A percentile compares a stretch with the other conserved stretches of the same genome.
Conservation (phyloP, 2,888 invertebrate genomes). For the Cyaniris semiargus region DNA sequence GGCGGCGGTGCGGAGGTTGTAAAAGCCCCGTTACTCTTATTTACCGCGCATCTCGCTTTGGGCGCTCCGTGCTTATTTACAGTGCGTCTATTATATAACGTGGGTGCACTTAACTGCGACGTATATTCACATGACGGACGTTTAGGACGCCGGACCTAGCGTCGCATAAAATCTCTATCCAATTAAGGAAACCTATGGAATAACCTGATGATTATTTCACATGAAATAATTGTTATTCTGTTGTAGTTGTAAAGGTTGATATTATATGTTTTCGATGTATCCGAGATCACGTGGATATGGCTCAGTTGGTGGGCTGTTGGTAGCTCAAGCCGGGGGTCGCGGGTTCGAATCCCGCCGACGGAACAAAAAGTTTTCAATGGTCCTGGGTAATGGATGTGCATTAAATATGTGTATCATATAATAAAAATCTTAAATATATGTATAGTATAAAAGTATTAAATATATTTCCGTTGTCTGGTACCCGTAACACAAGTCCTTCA, state of each 20-base stretch:
- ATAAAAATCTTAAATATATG: no score
- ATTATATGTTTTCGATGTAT: background rate
- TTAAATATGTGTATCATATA: no score
- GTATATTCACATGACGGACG: conserved; percentile 41
- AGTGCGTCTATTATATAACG: conserved; percentile 44
- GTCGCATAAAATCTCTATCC: background rate
- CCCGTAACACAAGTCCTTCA: no score
- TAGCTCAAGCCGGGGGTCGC: no score
- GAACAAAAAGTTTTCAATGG: no score
- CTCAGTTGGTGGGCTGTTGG: no score
- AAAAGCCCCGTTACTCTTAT: conserved; percentile 77
- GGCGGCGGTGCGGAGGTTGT: conserved; percentile 67
- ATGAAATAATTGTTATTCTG: background rate
- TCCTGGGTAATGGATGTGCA: no score
- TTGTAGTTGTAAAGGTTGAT: background rate
- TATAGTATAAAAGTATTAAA: no score
- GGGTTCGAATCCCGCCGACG: no score
- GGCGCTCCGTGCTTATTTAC: conserved; percentile 65
- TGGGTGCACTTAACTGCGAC: conserved; percentile 40
- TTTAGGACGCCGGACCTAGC: conserved; percentile 16
- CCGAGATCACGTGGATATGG: background rate
- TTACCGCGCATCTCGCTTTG: conserved; percentile 75
- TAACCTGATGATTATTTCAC: background rate
- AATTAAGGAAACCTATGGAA: background rate
- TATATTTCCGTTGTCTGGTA: no score